Base-by-base conservation (phyloP, 1,140 invertebrate species). In the Trachelipus rathkii region DNA sequence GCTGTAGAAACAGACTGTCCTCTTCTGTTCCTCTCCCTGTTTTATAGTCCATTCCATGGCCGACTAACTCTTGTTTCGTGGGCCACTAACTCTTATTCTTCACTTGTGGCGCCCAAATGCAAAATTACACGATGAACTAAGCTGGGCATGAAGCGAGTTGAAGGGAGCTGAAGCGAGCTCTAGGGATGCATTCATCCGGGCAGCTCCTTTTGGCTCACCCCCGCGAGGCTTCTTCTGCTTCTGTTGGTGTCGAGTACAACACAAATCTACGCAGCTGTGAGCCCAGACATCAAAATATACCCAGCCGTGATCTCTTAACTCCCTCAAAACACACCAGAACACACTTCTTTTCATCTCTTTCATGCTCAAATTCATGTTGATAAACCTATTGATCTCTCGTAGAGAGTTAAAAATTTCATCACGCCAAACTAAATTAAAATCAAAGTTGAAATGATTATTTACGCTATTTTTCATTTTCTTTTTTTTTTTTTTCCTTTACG, bases 91-190 rank as follows among this genome's bases (percentile, higher is more conserved):
- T 79, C 78, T 79, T 79, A 79, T 79, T 79, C 78, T 79, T 79
- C 78, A 79, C 78, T 79, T 79, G 78, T 79, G 78, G 78, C 78
- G 78, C 78, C 78, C 81, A 82, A 83, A 83, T 82, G 81, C 82
- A 82, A 84, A 83, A 83, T 83, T 83, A 83, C 82, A 82, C 82
- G 81, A 82, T 78, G 80, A 82, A 83, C 75, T 82, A 81, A 82
- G 82, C 79, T 82, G 77, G 77, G 81, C 81, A 81, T 82, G 81
- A 83, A 83, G 82, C 81, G 77, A 75, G 82, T 19, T 60, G 50
- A 60, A 60, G 50, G 11, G 50, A 60, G 50, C 19, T 60, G 50
- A 60, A 60, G 50, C 50, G 50, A 60, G 50, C 11, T 60, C 50
- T 60, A 13, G 19, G 11, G 11, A 19, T 60, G 50, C 50, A 60